phyloP scores from a whole-genome alignment of 2,113 vertebrate species.

The Meleagris gallopavo region DNA sequence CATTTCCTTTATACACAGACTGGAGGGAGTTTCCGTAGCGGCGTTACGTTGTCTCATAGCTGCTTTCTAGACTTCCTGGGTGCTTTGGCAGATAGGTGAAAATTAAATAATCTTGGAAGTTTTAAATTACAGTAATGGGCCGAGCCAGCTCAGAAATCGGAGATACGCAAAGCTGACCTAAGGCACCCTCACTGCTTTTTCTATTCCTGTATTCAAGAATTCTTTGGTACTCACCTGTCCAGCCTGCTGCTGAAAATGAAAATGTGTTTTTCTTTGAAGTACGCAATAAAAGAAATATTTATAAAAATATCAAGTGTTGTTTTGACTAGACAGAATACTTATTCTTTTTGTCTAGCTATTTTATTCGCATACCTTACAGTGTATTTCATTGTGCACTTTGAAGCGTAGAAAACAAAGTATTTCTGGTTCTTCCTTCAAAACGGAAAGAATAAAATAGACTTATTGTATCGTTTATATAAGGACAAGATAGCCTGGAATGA shows the following conservation, averaged over 20 bases:
- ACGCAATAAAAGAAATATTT: conserved; percentile 18
- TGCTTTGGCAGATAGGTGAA: background rate
- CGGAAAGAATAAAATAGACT: background rate
- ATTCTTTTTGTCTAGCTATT: conserved; percentile 23
- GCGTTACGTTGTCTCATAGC: background rate
- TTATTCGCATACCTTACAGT: background rate
- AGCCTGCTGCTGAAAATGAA: conserved; percentile 11
- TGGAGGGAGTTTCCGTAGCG: background rate
- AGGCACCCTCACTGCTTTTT: background rate
- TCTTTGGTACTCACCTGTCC: conserved; percentile 29
- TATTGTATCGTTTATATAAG: background rate
- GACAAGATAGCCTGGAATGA: background rate
- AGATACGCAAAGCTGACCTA: conserved; percentile 1
- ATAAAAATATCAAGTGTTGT: conserved; percentile 20
- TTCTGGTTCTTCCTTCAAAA: background rate
- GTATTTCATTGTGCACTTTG: background rate
- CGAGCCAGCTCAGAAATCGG: background rate
- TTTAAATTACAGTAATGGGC: background rate
- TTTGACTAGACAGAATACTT: conserved; percentile 52
- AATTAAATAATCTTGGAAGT: conserved; percentile 1
- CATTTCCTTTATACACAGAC: background rate
- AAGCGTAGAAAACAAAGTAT: background rate
- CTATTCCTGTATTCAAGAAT: conserved; percentile 8
- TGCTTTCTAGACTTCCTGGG: background rate
- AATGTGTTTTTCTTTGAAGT: conserved; percentile 40